Evolutionary conservation across 1,140 invertebrate genomes (phyloP), one percentile per base, ranked within the genome.

Genomic region (Gryon sp.): DNA sequence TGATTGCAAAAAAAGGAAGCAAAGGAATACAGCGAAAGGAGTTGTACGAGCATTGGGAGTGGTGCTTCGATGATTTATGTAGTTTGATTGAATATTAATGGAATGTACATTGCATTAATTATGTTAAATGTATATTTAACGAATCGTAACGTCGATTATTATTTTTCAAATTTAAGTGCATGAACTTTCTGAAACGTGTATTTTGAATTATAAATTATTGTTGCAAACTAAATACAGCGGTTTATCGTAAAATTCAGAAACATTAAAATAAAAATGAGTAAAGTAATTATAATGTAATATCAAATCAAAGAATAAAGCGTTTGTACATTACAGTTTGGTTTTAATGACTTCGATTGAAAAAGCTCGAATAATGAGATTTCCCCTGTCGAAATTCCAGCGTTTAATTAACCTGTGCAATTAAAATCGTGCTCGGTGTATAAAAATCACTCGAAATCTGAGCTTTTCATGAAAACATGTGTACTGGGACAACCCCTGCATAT

Each of bases 371-470:
- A 28, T 28, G 8, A n/a, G 26, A 28, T 7, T 12, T 34, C 2
- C 4, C 14, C 4, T 12, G 26, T 45, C 40, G 12, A 20, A 6
- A 36, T 26, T 3, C 4, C 16, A 16, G 19, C 9, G 30, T 16
- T 26, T 63, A 48, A 63, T 63, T 63, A 63, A 63, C 59, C 45
- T 63, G 40, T 63, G 59, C 59, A 50, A 50, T 48, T 63, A 63
- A 63, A 63, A 63, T 40, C 14, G 41, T 32, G 41, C 28, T 24
- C 7, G 7, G 6, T 12, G 45, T 12, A 36, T 40, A 38, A 50
- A 48, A 48, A 15, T 48, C 45, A 36, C 57, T 63, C 45, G 34
- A 50, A 63, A 63, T 41, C 34, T 32, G n/a, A 11, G 59, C 22
- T 28, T 40, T 50, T 7, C 15, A 40, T 38, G 43, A 18, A 63